Evolutionary conservation across 2,113 vertebrate species (phyloP).

Genomic region (Sinocyclocheilus anshuiensis): DNA sequence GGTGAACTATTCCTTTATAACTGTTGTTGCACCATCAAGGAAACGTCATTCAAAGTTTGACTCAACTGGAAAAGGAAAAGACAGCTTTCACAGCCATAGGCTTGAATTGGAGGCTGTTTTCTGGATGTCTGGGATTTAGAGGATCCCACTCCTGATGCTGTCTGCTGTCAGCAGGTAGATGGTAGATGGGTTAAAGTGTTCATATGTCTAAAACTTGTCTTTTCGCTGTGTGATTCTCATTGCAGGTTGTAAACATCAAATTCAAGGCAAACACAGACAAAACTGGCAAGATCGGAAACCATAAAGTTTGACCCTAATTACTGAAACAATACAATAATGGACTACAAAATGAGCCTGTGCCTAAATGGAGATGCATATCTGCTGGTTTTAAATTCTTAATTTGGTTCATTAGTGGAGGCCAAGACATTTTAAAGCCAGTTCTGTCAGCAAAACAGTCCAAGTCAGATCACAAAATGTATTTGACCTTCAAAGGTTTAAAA

Average conservation of each 20-base stretch:
- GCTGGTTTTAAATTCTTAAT: neutral
- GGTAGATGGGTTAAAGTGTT: neutral
- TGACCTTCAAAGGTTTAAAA: constrained; percentile 19
- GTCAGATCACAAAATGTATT: constrained; percentile 3
- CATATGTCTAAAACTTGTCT: neutral
- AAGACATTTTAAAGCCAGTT: constrained; percentile 25
- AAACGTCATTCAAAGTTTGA: constrained; percentile 34
- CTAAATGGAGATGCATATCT: constrained; percentile 4
- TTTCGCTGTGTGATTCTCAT: neutral
- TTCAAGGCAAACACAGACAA: neutral
- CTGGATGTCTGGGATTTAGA: constrained; percentile 35
- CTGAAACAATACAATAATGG: constrained; percentile 1
- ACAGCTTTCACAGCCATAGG: constrained; percentile 25
- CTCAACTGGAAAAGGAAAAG: constrained; percentile 6
- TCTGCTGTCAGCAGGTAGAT: constrained; percentile 18
- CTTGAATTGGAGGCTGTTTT: constrained; percentile 29
- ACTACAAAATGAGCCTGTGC: constrained; percentile 10
- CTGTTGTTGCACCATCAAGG: neutral
- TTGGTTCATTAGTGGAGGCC: neutral
- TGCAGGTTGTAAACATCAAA: constrained; percentile 22
- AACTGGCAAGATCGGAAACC: neutral
- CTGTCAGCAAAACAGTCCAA: neutral
- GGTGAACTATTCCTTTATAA: neutral
- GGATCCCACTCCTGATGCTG: constrained; percentile 15
- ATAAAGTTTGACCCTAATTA: neutral